Percentiles rank a stretch among this genome's conserved stretches.
Evolutionary conservation across 2,113 vertebrate genomes (phyloP).

Genomic region (Talpa occidentalis): DNA sequence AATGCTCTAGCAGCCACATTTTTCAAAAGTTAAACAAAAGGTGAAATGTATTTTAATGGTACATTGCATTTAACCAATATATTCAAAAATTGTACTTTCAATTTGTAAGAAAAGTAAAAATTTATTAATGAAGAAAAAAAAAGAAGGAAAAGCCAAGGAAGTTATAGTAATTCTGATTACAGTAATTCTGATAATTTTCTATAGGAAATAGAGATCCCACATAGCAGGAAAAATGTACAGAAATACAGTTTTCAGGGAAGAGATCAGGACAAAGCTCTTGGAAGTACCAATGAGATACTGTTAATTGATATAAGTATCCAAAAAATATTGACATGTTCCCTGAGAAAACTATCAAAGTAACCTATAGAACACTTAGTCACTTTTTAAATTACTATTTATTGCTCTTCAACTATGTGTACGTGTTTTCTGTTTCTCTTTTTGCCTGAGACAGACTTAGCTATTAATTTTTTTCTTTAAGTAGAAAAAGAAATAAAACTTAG

Average conservation of each 20-base stretch:
- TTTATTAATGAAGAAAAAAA: too few relatives aligned
- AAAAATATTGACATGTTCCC: not conserved
- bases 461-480: not conserved
- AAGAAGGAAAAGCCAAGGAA: not conserved
- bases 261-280: not conserved
- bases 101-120: not conserved
- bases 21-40: not conserved
- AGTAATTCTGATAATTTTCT: too few relatives aligned
- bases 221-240: not conserved
- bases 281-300: not conserved
- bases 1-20: not conserved
- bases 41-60: not conserved
- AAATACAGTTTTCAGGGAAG: not conserved
- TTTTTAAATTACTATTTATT: slow-evolving; percentile 1
- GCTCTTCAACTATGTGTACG: not conserved
- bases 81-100: not conserved
- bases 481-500: too few relatives aligned
- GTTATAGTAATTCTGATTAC: not conserved
- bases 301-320: not conserved
- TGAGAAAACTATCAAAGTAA: not conserved
- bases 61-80: not conserved
- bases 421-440: slow-evolving; percentile 22
- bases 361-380: not conserved
- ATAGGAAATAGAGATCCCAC: not conserved
- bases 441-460: not conserved